These are phyloP conservation scores for Sycobia sp. DNA, from an alignment of 1,140 invertebrate species.

Conservation along the genomic window DNA sequence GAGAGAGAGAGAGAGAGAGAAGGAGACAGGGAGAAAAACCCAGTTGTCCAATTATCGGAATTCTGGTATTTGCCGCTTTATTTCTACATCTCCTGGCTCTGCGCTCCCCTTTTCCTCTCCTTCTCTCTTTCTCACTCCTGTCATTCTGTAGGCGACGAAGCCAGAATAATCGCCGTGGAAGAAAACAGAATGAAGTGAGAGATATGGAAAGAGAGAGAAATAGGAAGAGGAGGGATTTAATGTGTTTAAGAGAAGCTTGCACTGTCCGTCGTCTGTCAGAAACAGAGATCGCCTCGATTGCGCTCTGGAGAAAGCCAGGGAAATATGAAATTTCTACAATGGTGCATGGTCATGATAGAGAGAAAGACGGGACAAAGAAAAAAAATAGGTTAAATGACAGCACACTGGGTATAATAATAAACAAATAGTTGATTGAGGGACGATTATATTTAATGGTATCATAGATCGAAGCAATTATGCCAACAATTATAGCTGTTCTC, in stretches of 20 bases:
- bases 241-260: slow-evolving; percentile 40
- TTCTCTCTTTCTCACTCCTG: too few species aligned
- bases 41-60: slow-evolving; percentile 12
- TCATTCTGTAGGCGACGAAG: slow-evolving; percentile 3
- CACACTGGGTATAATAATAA: too few species aligned
- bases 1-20: not conserved
- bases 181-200: not conserved
- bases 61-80: slow-evolving; percentile 12
- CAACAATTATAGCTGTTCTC: too few species aligned
- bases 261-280: slow-evolving; percentile 41
- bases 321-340: slow-evolving; percentile 45
- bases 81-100: too few species aligned
- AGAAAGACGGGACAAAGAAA: too few species aligned
- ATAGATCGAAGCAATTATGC: too few species aligned
- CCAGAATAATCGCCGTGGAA: slow-evolving; percentile 19
- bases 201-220: too few species aligned
- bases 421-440: too few species aligned
- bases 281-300: slow-evolving; percentile 36
- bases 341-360: too few species aligned
- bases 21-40: not conserved
- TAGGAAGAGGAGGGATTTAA: slow-evolving; percentile 28
- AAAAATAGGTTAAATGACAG: too few species aligned
- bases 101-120: too few species aligned
- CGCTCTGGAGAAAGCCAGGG: not conserved
- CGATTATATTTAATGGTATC: too few species aligned